Evolutionary conservation across 2,113 vertebrate genomes (phyloP).

Genomic region (Emydocephalus ijimae): DNA sequence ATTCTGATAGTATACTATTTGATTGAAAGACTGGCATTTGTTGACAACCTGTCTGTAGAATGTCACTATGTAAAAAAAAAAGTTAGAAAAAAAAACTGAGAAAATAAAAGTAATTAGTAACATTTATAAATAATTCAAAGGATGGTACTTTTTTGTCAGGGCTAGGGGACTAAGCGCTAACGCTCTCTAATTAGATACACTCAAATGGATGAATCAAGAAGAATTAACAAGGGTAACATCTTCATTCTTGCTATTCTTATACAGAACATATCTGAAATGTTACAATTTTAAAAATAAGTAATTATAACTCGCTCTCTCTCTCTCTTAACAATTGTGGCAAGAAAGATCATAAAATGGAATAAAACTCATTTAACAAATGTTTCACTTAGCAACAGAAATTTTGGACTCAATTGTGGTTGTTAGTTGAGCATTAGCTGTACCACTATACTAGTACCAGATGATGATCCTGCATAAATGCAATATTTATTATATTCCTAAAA

Average conservation of each 20-base stretch:
- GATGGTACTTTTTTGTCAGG: neutral
- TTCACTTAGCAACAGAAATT: too few species aligned
- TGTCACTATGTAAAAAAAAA: constrained; percentile 68
- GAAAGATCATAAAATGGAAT: too few species aligned
- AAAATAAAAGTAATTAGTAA: neutral
- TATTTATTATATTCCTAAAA: neutral
- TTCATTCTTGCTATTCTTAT: neutral
- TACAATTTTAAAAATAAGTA: neutral
- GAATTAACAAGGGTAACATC: neutral
- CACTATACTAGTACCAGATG: neutral
- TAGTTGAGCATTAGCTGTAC: too few species aligned
- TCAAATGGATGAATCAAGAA: neutral
- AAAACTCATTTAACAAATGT: too few species aligned
- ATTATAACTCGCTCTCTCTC: neutral
- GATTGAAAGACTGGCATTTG: constrained; percentile 93
- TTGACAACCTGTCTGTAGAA: constrained; percentile 86
- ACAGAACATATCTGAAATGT: neutral
- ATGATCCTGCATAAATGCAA: neutral
- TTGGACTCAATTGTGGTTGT: too few species aligned
- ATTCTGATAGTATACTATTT: constrained; percentile 92
- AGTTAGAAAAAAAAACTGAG: constrained; percentile 22
- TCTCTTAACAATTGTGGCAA: too few species aligned
- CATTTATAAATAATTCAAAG: neutral
- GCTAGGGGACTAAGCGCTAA: neutral
- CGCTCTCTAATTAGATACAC: neutral